Evolutionary conservation across 2,113 vertebrate genomes (phyloP), one percentile per base, ranked within the genome.

Genomic region (Hyla sarda): DNA sequence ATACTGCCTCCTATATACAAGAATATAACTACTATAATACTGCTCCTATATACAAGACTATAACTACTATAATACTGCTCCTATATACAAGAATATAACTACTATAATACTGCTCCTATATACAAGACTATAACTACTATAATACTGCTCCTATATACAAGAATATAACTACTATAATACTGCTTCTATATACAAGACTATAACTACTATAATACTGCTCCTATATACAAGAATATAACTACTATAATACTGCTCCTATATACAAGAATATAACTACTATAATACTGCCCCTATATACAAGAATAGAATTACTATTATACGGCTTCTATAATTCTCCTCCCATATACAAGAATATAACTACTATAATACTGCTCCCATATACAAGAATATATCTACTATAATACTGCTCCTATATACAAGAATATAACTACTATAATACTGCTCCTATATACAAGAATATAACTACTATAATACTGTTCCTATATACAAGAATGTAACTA

Each of bases 361-460:
- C 41, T 41, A 41, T 41, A 41, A 41, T 41, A 41, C 41, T 41
- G 41, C 41, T 41, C 41, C 41, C 8, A 41, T 41, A 41, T 41
- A 41, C 41, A 41, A 41, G 41, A 41, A 41, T 41, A 41, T 41
- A 41, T 5, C 41, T 41, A 41, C 3, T 41, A 41, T 41, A 41
- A 41, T 41, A 41, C 41, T 41, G 41, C 41, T 41, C 41, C 41
- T 41, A 41, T 41, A 8, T 41, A 41, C 41, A 41, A 8, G 41
- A 41, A 41, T 41, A 41, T 41, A 41, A 41, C 41, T 11, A 11
- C 56, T 60, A 60, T 25, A 60, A 60, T 65, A 62, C n/a, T 62
- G 58, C n/a, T 14, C 58, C 58, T 62, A 62, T 62, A 3, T 62
- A 62, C n/a, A 62, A 62, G 58, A 62, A 62, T 62, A 62, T 62